These are phyloP conservation scores for Apostichopus californicus DNA, from an alignment of 35 echinoderm and acorn worm genomes.

Conservation along the genomic window DNA sequence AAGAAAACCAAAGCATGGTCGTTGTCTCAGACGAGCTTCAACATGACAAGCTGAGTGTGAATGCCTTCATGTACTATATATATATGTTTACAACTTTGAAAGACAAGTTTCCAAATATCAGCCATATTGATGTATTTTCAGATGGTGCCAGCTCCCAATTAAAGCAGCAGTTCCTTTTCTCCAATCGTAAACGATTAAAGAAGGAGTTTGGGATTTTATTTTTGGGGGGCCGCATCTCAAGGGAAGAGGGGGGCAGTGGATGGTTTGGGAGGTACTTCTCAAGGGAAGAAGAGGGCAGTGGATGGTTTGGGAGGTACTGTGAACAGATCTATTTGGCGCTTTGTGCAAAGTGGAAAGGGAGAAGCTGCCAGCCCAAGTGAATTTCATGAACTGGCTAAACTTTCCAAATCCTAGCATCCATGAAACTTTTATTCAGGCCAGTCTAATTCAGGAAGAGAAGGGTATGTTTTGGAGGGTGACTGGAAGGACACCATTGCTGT, in stretches of 20 bases:
- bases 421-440: neutral
- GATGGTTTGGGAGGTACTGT: neutral
- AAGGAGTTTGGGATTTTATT: conserved; percentile 28
- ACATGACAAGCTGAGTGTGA: conserved; percentile 19
- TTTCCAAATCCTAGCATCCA: neutral
- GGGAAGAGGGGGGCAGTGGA: neutral
- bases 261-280: too few species aligned
- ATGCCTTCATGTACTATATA: conserved; percentile 27
- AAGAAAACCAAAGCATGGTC: conserved; percentile 14
- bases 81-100: conserved; percentile 1
- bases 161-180: conserved; percentile 37
- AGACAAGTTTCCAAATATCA: conserved; percentile 1
- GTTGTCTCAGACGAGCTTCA: conserved; percentile 40
- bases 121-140: conserved; percentile 41
- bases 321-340: neutral
- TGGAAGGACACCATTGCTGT: neutral
- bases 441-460: neutral
- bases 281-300: too few species aligned
- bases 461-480: neutral
- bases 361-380: conserved; percentile 18
- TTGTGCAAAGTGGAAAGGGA: conserved; percentile 6
- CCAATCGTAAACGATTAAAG: neutral
- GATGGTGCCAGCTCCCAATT: conserved; percentile 57
- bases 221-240: conserved; percentile 12
- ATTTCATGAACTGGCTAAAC: neutral